Evolutionary conservation across 2,888 invertebrate genomes (phyloP).

Genomic region (Sesia bembeciformis): DNA sequence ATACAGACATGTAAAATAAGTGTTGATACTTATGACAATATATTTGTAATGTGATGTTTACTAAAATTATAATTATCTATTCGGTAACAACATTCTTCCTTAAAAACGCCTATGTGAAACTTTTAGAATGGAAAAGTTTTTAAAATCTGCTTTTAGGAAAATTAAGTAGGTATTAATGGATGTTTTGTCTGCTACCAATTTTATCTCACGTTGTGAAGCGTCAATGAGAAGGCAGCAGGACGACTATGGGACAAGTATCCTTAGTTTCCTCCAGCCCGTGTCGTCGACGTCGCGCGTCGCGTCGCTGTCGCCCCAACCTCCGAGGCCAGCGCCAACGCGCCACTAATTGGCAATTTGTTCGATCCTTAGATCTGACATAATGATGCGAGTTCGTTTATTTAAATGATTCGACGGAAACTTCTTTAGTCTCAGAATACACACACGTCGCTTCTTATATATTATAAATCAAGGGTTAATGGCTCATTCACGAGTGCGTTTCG

Average conservation of each 20-base stretch:
- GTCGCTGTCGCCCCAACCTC: slow-evolving; percentile 23
- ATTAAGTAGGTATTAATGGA: slow-evolving; percentile 69
- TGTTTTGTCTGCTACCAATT: slow-evolving; percentile 33
- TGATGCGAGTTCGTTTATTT: slow-evolving; percentile 72
- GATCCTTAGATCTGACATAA: slow-evolving; percentile 72
- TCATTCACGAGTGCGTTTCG: slow-evolving; percentile 24
- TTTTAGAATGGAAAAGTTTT: slow-evolving; percentile 68
- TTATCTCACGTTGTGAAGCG: slow-evolving; percentile 13
- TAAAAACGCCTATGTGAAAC: slow-evolving; percentile 44
- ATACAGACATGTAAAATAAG: too few species aligned
- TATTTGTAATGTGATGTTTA: too few species aligned
- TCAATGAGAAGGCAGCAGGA: too few species aligned
- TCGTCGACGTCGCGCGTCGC: slow-evolving; percentile 1
- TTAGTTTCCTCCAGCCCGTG: not conserved
- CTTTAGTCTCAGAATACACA: slow-evolving; percentile 25
- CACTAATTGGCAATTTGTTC: slow-evolving; percentile 73
- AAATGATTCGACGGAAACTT: slow-evolving; percentile 70
- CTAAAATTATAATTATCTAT: too few species aligned
- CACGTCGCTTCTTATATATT: slow-evolving; percentile 13
- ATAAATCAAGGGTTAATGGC: slow-evolving; percentile 39
- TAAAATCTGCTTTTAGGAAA: slow-evolving; percentile 71
- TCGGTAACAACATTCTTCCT: too few species aligned
- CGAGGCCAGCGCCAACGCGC: slow-evolving; percentile 36
- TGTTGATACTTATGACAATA: too few species aligned
- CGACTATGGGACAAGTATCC: too few species aligned